phyloP scores from a whole-genome alignment of 2,888 invertebrate species.

The Bursaphelenchus okinawaensis region DNA sequence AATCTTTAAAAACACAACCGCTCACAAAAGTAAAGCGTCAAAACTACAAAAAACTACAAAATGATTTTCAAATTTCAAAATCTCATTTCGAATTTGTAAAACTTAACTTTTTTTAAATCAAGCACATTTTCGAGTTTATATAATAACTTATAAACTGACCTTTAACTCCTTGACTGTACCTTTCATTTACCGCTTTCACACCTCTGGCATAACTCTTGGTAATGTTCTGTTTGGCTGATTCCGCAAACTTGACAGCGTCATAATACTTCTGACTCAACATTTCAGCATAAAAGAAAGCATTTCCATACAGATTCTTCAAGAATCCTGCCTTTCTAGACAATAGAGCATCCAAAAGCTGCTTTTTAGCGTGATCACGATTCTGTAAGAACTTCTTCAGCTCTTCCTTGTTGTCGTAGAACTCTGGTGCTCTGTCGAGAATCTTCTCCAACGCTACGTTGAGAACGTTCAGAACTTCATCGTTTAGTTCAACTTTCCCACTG shows the following conservation, averaged over 20 bases:
- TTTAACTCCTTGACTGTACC: neutral
- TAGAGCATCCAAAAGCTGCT: constrained; percentile 20
- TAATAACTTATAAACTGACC: no score
- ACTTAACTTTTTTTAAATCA: no score
- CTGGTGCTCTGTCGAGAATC: constrained; percentile 22
- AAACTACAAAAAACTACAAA: no score
- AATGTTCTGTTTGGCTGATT: neutral
- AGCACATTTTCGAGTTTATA: no score
- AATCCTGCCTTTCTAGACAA: constrained; percentile 14
- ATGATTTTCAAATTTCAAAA: no score
- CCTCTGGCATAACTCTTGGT: neutral
- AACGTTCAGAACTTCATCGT: constrained; percentile 18
- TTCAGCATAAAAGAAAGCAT: constrained; percentile 14
- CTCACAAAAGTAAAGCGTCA: no score
- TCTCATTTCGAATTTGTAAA: no score
- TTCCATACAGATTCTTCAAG: constrained; percentile 17
- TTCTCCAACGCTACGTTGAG: constrained; percentile 19
- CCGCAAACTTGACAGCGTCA: neutral
- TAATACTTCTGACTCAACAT: neutral
- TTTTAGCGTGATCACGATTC: constrained; percentile 21
- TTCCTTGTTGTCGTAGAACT: constrained; percentile 22
- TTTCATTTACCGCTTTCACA: neutral
- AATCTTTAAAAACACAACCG: no score
- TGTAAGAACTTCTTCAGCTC: constrained; percentile 19
- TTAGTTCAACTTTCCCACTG: constrained; percentile 11